Percentiles rank a stretch among this genome's conserved stretches.
phyloP scores from a whole-genome alignment of 1,140 invertebrate species.

The Lasioglossum albipes region DNA sequence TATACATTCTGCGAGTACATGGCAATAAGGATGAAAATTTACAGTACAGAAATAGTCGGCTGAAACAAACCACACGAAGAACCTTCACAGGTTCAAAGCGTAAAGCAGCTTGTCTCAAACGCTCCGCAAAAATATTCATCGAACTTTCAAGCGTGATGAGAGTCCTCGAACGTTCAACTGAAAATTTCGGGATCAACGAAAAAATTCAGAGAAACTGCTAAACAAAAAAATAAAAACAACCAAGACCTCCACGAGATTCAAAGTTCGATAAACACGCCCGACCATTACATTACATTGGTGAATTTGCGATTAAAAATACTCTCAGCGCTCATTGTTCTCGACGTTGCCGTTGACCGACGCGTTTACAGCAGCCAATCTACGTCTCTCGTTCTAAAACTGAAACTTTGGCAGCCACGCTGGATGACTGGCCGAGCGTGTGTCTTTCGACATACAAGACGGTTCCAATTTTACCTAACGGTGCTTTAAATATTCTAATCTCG shows the following conservation, averaged over 20 bases:
- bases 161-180: not conserved
- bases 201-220: too few species aligned
- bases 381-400: conserved; percentile 7
- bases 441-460: not conserved
- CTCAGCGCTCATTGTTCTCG: not conserved
- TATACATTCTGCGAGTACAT: conserved; percentile 7
- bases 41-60: not conserved
- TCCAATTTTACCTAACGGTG: not conserved
- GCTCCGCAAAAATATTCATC: too few species aligned
- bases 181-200: not conserved
- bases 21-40: conserved; percentile 8
- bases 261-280: not conserved
- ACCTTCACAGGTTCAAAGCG: too few species aligned
- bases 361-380: not conserved
- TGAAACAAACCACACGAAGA: too few species aligned
- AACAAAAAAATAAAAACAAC: not conserved
- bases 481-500: conserved; percentile 51
- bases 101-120: too few species aligned
- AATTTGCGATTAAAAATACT: conserved; percentile 9
- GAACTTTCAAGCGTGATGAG: not conserved
- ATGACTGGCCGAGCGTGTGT: not conserved
- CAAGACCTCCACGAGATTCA: not conserved
- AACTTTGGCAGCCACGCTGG: conserved; percentile 13
- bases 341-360: not conserved
- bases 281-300: not conserved